phyloP scores from a whole-genome alignment of 2,888 invertebrate species.

The Eilema sororculum region DNA sequence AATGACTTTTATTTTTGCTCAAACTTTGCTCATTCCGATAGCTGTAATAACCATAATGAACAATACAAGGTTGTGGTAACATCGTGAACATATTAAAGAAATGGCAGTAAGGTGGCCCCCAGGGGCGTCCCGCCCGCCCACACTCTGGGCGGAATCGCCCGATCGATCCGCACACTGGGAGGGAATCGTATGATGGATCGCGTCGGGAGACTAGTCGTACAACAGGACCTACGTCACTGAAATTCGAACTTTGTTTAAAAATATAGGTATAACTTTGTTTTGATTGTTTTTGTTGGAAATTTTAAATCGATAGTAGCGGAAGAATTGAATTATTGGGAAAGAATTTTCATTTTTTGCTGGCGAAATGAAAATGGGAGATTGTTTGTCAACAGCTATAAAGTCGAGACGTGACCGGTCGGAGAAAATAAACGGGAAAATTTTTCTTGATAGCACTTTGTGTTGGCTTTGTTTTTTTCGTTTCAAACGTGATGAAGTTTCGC shows the following conservation, averaged over 20 bases:
- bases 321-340: background rate
- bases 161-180: constrained; percentile 49
- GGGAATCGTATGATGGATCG: constrained; percentile 51
- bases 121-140: constrained; percentile 58
- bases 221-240: constrained; percentile 51
- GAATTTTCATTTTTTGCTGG: background rate
- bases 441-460: constrained; percentile 6
- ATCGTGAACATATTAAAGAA: constrained; percentile 51
- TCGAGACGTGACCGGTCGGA: constrained; percentile 9
- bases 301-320: constrained; percentile 24
- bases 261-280: constrained; percentile 36
- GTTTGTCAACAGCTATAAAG: constrained; percentile 5
- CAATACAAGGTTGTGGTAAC: constrained; percentile 44
- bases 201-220: constrained; percentile 39
- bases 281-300: constrained; percentile 46
- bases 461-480: background rate
- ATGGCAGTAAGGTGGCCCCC: constrained; percentile 52
- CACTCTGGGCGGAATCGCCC: constrained; percentile 48
- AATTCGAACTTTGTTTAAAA: constrained; percentile 40
- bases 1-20: background rate
- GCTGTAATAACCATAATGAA: constrained; percentile 10
- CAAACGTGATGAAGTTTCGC: constrained; percentile 3
- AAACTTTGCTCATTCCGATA: background rate
- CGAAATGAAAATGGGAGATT: constrained; percentile 5
- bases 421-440: background rate